phyloP scores from a whole-genome alignment of 2,797 vertebrate species.

The Arnoldichthys spilopterus region DNA sequence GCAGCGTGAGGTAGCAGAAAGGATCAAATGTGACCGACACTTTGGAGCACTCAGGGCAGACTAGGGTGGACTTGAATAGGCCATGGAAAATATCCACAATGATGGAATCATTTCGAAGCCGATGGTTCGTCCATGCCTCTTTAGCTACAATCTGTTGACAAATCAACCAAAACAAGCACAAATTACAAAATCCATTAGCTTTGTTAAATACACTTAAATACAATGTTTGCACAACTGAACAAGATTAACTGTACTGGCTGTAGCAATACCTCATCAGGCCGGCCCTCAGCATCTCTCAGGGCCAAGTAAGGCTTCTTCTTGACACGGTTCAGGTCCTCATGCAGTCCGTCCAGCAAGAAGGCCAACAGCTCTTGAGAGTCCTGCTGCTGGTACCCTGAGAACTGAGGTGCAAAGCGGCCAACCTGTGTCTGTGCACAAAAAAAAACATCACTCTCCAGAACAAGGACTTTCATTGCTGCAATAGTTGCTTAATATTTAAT shows the following conservation, averaged over 20 bases:
- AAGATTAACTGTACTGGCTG: background rate
- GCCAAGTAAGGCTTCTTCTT: conserved; percentile 97
- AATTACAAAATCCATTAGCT: background rate
- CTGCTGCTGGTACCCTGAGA: conserved; percentile 97
- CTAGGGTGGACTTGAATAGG: conserved; percentile 92
- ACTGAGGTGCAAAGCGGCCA: conserved; percentile 95
- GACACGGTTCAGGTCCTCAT: conserved; percentile 96
- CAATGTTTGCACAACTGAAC: no score
- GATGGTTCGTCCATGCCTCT: conserved; percentile 92
- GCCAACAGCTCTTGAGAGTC: conserved; percentile 97
- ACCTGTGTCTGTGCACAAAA: conserved; percentile 86
- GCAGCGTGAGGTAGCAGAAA: conserved; percentile 94
- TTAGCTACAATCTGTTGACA: conserved; percentile 85
- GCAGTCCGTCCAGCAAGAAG: conserved; percentile 93
- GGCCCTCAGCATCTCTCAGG: conserved; percentile 91
- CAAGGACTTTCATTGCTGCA: background rate
- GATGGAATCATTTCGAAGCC: conserved; percentile 88
- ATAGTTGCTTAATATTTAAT: background rate
- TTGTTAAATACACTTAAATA: no score
- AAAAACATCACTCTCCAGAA: background rate
- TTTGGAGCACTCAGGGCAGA: conserved; percentile 90
- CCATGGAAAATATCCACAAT: conserved; percentile 94
- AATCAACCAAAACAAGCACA: background rate
- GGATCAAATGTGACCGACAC: conserved; percentile 93
- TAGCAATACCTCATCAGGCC: conserved; percentile 83